A percentile compares a stretch with the other conserved stretches of the same genome.
These are phyloP conservation scores for Catharus bicknelli DNA, from an alignment of 2,113 vertebrate species.

Conservation along the genomic window DNA sequence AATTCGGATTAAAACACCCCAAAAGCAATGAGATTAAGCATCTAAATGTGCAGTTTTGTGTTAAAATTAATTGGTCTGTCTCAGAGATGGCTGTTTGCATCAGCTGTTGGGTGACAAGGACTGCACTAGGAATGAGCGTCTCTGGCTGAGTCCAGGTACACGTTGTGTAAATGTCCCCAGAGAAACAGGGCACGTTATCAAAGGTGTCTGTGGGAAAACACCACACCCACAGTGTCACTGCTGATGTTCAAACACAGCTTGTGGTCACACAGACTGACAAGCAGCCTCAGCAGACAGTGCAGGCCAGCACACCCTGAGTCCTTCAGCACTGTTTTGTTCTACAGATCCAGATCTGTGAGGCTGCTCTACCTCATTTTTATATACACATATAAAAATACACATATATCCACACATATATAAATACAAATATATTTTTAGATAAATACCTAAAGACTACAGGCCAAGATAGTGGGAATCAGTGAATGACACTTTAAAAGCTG, in stretches of 20 bases:
- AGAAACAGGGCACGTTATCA: background rate
- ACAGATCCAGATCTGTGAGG: background rate
- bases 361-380: background rate
- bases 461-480: background rate
- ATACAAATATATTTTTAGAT: background rate
- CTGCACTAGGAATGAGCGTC: background rate
- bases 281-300: background rate
- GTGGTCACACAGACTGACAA: background rate
- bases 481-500: background rate
- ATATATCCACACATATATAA: background rate
- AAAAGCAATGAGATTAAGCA: background rate
- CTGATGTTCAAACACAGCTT: background rate
- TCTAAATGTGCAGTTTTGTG: background rate
- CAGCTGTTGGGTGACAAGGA: background rate
- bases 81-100: background rate
- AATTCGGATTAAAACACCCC: background rate
- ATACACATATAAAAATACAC: background rate
- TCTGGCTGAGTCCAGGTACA: background rate
- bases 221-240: background rate
- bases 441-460: background rate
- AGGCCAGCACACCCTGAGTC: accelerated
- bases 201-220: background rate
- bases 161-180: accelerated
- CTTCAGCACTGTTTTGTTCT: background rate
- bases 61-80: background rate